Conservation (phyloP, 2,797 vertebrate species). For the Acropternis orthonyx region DNA sequence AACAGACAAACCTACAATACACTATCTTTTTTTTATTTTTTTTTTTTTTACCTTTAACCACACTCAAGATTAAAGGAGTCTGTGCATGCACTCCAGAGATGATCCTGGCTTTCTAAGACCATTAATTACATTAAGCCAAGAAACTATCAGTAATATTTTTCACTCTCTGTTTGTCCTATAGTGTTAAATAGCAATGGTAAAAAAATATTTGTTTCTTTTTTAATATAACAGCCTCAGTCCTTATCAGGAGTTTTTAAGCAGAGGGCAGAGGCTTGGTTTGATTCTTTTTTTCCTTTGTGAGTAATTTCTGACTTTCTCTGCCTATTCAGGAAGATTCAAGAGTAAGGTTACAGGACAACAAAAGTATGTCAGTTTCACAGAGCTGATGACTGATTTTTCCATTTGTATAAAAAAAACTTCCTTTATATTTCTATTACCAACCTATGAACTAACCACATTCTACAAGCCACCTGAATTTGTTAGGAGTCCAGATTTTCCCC, state of each 20-base stretch:
- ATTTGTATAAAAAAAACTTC: neutral
- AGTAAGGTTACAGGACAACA: neutral
- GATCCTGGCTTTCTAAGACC: neutral
- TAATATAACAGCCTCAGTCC: neutral
- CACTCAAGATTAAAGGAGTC: neutral
- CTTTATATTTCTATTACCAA: neutral
- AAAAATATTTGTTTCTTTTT: neutral
- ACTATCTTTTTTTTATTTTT: rapidly evolving
- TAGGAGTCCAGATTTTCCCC: neutral
- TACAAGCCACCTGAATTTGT: neutral
- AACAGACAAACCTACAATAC: neutral
- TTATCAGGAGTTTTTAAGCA: neutral
- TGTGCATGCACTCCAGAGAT: neutral
- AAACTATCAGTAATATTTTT: neutral
- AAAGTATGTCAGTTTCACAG: neutral
- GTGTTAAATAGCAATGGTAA: neutral
- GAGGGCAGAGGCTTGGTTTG: neutral
- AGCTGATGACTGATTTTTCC: neutral
- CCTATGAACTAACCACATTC: neutral
- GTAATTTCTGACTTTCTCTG: neutral
- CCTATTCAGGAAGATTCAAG: neutral
- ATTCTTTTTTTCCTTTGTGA: neutral
- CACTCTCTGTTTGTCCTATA: neutral
- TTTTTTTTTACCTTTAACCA: neutral
- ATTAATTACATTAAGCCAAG: neutral